These are phyloP conservation scores for Geotrupes spiniger DNA, from an alignment of 2,888 invertebrate species.

Conservation along the genomic window DNA sequence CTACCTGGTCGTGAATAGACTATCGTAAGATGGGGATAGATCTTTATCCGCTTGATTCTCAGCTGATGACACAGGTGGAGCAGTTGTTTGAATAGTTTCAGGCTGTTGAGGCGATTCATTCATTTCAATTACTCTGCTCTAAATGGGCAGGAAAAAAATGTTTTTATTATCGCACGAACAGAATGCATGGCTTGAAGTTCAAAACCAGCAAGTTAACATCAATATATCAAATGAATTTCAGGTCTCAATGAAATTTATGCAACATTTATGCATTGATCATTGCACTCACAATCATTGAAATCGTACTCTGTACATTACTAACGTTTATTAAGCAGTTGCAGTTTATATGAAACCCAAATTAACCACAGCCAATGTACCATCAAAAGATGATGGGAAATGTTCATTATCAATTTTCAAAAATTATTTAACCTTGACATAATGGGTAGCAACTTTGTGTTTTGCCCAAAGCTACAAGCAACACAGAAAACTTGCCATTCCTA, in stretches of 20 bases:
- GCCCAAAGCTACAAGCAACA: too few species aligned
- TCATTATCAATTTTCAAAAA: constrained; percentile 1
- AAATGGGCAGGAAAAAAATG: constrained; percentile 16
- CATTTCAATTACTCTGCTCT: constrained; percentile 36
- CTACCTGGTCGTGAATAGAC: constrained; percentile 51
- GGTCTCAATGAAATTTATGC: too few species aligned
- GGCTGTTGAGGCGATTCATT: constrained; percentile 31
- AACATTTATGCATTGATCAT: too few species aligned
- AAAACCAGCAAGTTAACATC: too few species aligned
- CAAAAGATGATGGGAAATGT: too few species aligned
- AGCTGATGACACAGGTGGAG: constrained; percentile 8
- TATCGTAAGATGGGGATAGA: constrained; percentile 57
- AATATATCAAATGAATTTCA: too few species aligned
- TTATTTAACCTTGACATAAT: neutral
- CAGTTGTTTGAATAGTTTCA: constrained; percentile 4
- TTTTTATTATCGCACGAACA: neutral
- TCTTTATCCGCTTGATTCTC: constrained; percentile 51
- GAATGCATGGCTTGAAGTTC: neutral
- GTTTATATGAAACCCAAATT: too few species aligned
- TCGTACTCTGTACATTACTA: too few species aligned
- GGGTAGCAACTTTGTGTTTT: too few species aligned
- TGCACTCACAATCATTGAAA: too few species aligned
- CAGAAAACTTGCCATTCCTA: neutral
- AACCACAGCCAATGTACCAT: too few species aligned
- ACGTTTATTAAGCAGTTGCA: too few species aligned